Percentiles rank a stretch among this genome's conserved stretches.
These are phyloP conservation scores for Patiria miniata DNA, from an alignment of 35 echinoderm and acorn worm genomes.

Conservation along the genomic window DNA sequence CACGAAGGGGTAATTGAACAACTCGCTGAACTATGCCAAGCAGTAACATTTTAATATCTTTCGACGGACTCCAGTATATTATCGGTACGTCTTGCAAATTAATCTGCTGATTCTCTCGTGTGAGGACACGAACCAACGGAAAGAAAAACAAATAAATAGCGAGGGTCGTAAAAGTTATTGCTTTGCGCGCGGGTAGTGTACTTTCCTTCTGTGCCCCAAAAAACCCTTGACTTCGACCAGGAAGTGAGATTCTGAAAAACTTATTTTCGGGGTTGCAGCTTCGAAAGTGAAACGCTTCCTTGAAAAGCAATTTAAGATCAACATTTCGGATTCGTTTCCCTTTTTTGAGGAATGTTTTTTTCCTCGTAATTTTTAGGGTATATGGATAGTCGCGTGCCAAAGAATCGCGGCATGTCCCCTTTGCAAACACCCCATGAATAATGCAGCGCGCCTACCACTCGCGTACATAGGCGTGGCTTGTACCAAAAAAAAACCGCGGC, in stretches of 20 bases:
- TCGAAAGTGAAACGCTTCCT: constrained; percentile 8
- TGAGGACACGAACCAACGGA: too few relatives aligned
- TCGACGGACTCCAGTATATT: too few relatives aligned
- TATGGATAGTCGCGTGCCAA: constrained; percentile 20
- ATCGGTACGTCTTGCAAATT: too few relatives aligned
- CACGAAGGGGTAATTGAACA: too few relatives aligned
- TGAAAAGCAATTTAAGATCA: neutral
- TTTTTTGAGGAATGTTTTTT: neutral
- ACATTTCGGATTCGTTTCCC: neutral
- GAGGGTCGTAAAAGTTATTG: neutral
- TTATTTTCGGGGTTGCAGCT: neutral
- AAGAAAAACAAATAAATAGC: too few relatives aligned
- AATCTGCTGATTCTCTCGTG: too few relatives aligned
- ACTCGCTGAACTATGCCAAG: too few relatives aligned
- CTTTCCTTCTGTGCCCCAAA: neutral
- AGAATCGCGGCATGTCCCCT: neutral
- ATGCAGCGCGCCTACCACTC: neutral
- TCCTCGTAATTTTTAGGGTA: neutral
- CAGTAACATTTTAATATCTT: too few relatives aligned
- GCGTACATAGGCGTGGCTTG: constrained; percentile 20
- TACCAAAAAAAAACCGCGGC: neutral
- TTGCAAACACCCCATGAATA: constrained; percentile 12
- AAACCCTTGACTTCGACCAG: neutral
- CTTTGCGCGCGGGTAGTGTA: neutral
- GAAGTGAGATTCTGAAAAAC: neutral